A percentile compares a stretch with the other conserved stretches of the same genome.
phyloP scores from a whole-genome alignment of 2,888 invertebrate species.

The Autographa pulchrina region DNA sequence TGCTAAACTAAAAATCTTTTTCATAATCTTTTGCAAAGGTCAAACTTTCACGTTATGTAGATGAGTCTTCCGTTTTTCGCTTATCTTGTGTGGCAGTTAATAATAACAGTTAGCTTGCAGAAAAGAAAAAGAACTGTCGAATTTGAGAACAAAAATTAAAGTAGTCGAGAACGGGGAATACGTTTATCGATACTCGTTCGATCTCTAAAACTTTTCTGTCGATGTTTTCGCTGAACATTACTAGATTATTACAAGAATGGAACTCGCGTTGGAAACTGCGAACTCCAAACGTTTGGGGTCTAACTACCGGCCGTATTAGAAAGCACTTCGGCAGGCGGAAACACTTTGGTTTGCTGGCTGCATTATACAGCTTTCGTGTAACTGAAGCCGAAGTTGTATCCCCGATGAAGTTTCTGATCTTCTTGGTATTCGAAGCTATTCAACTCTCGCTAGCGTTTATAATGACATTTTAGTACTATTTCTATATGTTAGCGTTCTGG shows the following conservation, averaged over 20 bases:
- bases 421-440: background rate
- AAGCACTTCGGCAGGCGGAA: slow-evolving; percentile 14
- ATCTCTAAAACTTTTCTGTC: background rate
- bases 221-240: slow-evolving; percentile 17
- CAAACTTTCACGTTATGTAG: background rate
- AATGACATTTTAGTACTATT: background rate
- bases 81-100: background rate
- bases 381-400: slow-evolving; percentile 25
- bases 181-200: slow-evolving; percentile 1
- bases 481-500: too few species aligned
- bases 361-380: slow-evolving; percentile 30
- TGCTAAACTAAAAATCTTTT: background rate
- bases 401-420: slow-evolving; percentile 6
- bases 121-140: background rate
- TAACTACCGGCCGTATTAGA: slow-evolving; percentile 32
- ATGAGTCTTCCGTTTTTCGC: background rate
- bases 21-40: background rate
- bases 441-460: background rate
- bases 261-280: slow-evolving; percentile 27
- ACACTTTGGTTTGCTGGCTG: slow-evolving; percentile 30
- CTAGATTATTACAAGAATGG: slow-evolving; percentile 12
- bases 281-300: slow-evolving; percentile 25
- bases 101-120: too few species aligned
- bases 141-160: background rate
- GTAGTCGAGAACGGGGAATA: slow-evolving; percentile 7